phyloP scores from a whole-genome alignment of 1,140 invertebrate genomes.

The Drosophila oshimai region DNA sequence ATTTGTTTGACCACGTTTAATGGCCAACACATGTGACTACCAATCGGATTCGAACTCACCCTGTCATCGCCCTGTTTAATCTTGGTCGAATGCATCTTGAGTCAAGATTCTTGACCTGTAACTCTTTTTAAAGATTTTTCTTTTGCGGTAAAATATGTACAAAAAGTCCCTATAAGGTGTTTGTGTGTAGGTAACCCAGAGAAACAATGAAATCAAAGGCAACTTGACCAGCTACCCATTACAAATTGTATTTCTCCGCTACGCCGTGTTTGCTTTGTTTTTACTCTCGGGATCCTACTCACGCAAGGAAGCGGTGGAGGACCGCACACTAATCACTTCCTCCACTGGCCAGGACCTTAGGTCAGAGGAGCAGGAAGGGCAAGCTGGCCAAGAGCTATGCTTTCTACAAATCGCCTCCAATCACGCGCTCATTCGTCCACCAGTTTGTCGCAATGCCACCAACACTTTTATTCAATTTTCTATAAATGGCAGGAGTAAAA shows the following conservation, averaged over 20 bases:
- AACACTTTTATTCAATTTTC: slow-evolving; percentile 79
- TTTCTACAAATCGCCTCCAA: slow-evolving; percentile 60
- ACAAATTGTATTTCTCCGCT: slow-evolving; percentile 63
- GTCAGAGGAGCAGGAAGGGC: slow-evolving; percentile 3
- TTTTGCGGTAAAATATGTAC: slow-evolving; percentile 6
- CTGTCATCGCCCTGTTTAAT: slow-evolving; percentile 68
- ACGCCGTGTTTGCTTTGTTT: slow-evolving; percentile 54
- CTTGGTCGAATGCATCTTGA: slow-evolving; percentile 62
- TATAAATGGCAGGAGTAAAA: slow-evolving; percentile 55
- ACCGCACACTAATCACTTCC: slow-evolving; percentile 69
- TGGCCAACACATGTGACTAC: background rate
- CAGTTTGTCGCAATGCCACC: slow-evolving; percentile 76
- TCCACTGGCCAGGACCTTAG: slow-evolving; percentile 3
- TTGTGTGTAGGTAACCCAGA: background rate
- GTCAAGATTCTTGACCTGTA: no score
- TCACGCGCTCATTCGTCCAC: slow-evolving; percentile 71
- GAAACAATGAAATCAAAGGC: slow-evolving; percentile 54
- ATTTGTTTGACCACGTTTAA: slow-evolving; percentile 44
- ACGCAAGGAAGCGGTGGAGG: slow-evolving; percentile 18
- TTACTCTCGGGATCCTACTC: slow-evolving; percentile 18
- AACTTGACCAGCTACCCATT: slow-evolving; percentile 21
- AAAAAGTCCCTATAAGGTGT: slow-evolving; percentile 18
- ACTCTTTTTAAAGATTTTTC: slow-evolving; percentile 30
- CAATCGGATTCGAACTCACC: slow-evolving; percentile 31
- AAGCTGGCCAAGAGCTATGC: slow-evolving; percentile 13